Evolutionary conservation across 64 coral and sea anemone species (phyloP).

Genomic region (Acropora yongei): DNA sequence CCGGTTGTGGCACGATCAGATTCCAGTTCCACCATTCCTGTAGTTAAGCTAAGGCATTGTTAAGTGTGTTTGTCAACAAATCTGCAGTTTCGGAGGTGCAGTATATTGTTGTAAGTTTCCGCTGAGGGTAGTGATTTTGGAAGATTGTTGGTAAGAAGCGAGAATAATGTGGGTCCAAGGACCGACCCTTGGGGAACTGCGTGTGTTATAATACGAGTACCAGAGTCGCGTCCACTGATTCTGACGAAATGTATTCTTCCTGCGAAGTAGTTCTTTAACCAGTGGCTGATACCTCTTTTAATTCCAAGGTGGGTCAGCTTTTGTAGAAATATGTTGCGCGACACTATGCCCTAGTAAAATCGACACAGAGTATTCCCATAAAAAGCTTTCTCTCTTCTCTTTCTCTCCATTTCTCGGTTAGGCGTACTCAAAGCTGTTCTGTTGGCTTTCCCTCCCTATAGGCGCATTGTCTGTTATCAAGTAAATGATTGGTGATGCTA

Average conservation of each 20-base stretch:
- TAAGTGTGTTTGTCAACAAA: background rate
- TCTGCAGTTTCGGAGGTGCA: background rate
- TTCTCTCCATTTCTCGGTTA: background rate
- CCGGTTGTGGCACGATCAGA: too few relatives aligned
- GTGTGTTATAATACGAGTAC: background rate
- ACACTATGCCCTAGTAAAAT: background rate
- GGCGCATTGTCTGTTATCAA: background rate
- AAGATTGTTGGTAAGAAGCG: too few relatives aligned
- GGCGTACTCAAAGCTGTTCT: too few relatives aligned
- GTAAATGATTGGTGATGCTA: slow-evolving; percentile 2
- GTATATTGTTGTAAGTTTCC: background rate
- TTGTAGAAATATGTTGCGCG: background rate
- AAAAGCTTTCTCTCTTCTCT: background rate
- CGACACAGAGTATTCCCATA: background rate
- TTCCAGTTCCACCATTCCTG: background rate
- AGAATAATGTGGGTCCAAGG: background rate
- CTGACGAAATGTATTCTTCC: background rate
- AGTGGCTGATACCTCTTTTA: background rate
- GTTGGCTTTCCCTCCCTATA: too few relatives aligned
- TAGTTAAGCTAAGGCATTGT: background rate
- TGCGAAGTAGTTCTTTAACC: background rate
- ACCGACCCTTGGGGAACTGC: background rate
- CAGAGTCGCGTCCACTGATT: background rate
- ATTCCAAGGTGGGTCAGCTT: background rate
- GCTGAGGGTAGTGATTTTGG: too few relatives aligned